These are phyloP conservation scores for Lithophane ornitopus DNA, from an alignment of 2,888 invertebrate species.

Conservation along the genomic window DNA sequence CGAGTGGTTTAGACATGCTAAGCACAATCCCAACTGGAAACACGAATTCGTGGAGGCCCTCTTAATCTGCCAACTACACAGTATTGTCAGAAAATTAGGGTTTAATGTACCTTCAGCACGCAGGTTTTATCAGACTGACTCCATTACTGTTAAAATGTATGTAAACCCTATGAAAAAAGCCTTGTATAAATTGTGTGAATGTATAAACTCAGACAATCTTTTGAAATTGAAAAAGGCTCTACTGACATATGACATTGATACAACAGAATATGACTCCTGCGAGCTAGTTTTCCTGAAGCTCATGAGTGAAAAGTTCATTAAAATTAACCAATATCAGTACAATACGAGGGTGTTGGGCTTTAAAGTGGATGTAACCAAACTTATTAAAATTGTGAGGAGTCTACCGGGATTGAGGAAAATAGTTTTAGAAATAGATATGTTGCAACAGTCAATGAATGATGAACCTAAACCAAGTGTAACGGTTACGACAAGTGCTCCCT, in stretches of 20 bases:
- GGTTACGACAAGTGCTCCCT: conserved; percentile 60
- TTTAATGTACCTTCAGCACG: conserved; percentile 76
- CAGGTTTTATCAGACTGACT: conserved; percentile 77
- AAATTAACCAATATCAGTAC: conserved; percentile 67
- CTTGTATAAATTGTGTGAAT: conserved; percentile 84
- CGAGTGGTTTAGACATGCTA: conserved; percentile 83
- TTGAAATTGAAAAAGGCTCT: conserved; percentile 80
- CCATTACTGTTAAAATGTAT: conserved; percentile 71
- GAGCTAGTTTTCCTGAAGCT: conserved; percentile 83
- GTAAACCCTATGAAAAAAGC: conserved; percentile 83
- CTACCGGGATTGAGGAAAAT: conserved; percentile 74
- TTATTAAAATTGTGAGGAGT: conserved; percentile 79
- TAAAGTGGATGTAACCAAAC: conserved; percentile 73
- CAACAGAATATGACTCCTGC: conserved; percentile 78
- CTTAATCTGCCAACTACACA: conserved; percentile 80
- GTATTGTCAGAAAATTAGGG: conserved; percentile 82
- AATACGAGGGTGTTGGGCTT: conserved; percentile 63
- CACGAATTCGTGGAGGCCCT: conserved; percentile 86
- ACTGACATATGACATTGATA: conserved; percentile 77
- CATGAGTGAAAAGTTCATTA: conserved; percentile 83
- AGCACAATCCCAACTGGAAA: conserved; percentile 79
- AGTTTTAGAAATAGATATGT: conserved; percentile 73
- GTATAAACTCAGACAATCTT: conserved; percentile 76
- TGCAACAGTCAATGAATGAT: conserved; percentile 73
- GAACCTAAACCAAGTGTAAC: conserved; percentile 45